These are phyloP conservation scores for Drosophila meridiana DNA, from an alignment of 2,888 invertebrate genomes.

Conservation along the genomic window DNA sequence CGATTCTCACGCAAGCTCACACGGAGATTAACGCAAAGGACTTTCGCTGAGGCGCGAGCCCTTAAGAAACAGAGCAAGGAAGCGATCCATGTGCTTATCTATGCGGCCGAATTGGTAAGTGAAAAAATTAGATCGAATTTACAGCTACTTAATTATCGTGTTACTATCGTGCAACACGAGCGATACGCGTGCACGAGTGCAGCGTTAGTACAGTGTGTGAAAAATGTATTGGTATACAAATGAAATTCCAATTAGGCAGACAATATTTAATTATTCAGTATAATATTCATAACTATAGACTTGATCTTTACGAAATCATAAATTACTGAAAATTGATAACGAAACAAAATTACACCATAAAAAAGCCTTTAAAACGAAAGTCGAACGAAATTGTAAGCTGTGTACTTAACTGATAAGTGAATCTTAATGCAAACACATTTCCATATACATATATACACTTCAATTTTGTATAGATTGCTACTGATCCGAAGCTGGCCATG, in stretches of 20 bases:
- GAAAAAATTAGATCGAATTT: background rate
- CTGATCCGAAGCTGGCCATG: constrained; percentile 91
- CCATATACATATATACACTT: background rate
- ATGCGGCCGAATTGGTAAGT: constrained; percentile 91
- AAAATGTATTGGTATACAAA: background rate
- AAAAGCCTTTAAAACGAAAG: too few relatives aligned
- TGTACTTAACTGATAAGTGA: background rate
- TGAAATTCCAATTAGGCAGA: background rate
- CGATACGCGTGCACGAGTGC: background rate
- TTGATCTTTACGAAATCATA: too few relatives aligned
- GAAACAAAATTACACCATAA: too few relatives aligned
- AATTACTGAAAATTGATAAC: too few relatives aligned
- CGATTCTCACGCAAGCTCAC: constrained; percentile 91
- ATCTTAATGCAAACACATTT: background rate
- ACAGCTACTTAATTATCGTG: background rate
- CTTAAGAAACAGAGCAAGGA: constrained; percentile 91
- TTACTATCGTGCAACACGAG: background rate
- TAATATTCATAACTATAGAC: too few relatives aligned
- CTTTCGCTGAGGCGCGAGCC: constrained; percentile 92
- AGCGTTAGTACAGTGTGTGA: background rate
- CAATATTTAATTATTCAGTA: background rate
- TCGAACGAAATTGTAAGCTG: too few relatives aligned
- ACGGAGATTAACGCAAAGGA: constrained; percentile 90
- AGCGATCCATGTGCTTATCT: constrained; percentile 90
- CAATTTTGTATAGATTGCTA: constrained; percentile 87